Percentiles rank a stretch among this genome's conserved stretches.
These are phyloP conservation scores for Artemia franciscana DNA, from an alignment of 1,140 invertebrate species.

Conservation along the genomic window DNA sequence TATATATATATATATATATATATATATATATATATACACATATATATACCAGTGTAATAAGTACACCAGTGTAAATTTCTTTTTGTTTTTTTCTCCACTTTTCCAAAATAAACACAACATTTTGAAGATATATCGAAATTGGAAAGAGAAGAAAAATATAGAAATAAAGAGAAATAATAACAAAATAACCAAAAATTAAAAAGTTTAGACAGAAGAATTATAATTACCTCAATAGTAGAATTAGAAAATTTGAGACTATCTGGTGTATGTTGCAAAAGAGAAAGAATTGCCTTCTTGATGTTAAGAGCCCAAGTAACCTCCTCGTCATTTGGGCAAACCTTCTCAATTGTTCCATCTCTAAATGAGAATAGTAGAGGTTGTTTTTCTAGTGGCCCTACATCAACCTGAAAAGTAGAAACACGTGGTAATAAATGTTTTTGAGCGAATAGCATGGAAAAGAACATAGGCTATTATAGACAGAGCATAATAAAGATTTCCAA, in stretches of 20 bases:
- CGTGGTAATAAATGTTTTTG: too few species aligned
- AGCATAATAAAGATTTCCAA: too few species aligned
- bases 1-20: too few species aligned
- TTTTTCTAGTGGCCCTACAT: conserved; percentile 5
- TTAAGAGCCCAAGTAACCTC: conserved; percentile 62
- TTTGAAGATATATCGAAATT: too few species aligned
- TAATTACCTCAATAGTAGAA: neutral
- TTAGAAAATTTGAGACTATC: conserved; percentile 43
- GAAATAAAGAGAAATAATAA: neutral
- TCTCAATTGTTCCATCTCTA: conserved; percentile 46
- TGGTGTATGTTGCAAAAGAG: conserved; percentile 73
- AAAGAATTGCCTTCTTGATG: conserved; percentile 62
- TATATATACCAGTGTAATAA: too few species aligned
- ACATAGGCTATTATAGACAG: too few species aligned
- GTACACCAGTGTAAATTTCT: too few species aligned
- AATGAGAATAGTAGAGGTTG: conserved; percentile 32
- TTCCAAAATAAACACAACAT: too few species aligned
- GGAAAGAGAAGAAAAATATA: too few species aligned
- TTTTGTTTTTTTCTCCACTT: too few species aligned
- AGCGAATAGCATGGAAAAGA: too few species aligned
- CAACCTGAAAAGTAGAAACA: conserved; percentile 4
- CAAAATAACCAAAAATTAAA: neutral
- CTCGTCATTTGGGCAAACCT: conserved; percentile 40
- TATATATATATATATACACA: too few species aligned
- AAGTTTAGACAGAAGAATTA: neutral